These are phyloP conservation scores for Pachyrhynchus sulphureomaculatus DNA, from an alignment of 1,140 invertebrate species.

Conservation along the genomic window DNA sequence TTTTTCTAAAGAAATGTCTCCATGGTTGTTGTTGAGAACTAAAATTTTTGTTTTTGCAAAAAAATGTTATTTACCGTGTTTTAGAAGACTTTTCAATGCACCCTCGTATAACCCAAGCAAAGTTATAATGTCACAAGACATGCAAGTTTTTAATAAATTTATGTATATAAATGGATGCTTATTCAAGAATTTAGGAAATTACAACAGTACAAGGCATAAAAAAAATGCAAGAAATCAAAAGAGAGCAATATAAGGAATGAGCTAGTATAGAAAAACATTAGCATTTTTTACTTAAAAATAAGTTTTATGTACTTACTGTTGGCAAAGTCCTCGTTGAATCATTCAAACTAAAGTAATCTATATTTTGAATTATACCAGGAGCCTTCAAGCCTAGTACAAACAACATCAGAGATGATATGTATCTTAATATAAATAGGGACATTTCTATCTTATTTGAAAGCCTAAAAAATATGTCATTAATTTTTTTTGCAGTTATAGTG, in stretches of 20 bases:
- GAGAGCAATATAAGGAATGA: not conserved
- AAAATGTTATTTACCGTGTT: no score
- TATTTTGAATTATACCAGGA: conserved; percentile 73
- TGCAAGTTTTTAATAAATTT: no score
- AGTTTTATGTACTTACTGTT: conserved; percentile 52
- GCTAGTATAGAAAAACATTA: not conserved
- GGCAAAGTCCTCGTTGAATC: conserved; percentile 53
- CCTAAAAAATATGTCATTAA: conserved; percentile 57
- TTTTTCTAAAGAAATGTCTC: no score
- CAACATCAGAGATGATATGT: conserved; percentile 72
- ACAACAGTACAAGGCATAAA: no score
- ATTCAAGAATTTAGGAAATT: no score
- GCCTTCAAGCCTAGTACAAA: conserved; percentile 87
- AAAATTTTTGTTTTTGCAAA: no score
- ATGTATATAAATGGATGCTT: no score
- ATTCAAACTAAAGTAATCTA: conserved; percentile 61
- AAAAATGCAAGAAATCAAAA: not conserved
- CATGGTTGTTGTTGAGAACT: no score
- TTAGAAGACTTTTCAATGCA: no score
- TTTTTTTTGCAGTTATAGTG: not conserved
- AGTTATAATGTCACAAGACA: no score
- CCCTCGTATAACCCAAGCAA: no score
- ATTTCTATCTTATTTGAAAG: conserved; percentile 82
- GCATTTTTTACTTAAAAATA: no score
- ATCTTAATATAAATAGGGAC: conserved; percentile 81